These are phyloP conservation scores for Synanthedon andrenaeformis DNA, from an alignment of 2,888 invertebrate species.

Conservation along the genomic window DNA sequence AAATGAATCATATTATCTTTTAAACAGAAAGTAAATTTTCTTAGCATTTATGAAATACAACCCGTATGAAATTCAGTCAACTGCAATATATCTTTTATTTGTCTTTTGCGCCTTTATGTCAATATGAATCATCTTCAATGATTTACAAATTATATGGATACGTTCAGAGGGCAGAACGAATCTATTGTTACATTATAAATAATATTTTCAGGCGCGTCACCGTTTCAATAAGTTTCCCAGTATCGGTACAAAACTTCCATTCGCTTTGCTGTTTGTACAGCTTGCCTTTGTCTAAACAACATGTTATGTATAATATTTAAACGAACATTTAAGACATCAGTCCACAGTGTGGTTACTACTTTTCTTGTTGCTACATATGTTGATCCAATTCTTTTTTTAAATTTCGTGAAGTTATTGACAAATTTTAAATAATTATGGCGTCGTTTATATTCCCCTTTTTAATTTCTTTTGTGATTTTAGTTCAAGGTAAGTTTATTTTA, in stretches of 20 bases:
- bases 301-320: conserved; percentile 38
- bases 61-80: too few relatives aligned
- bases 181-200: conserved; percentile 1
- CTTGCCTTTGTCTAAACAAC: conserved; percentile 29
- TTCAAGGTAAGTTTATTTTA: conserved; percentile 26
- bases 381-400: conserved; percentile 7
- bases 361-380: conserved; percentile 15
- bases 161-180: conserved; percentile 2
- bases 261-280: conserved; percentile 49
- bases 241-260: conserved; percentile 19
- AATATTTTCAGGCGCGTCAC: conserved; percentile 7
- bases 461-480: conserved; percentile 18
- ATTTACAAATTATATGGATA: too few relatives aligned
- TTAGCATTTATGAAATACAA: too few relatives aligned
- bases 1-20: too few relatives aligned
- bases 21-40: too few relatives aligned
- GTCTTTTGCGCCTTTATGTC: too few relatives aligned
- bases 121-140: too few relatives aligned
- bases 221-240: conserved; percentile 15
- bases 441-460: conserved; percentile 18
- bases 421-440: conserved; percentile 25
- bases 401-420: conserved; percentile 7
- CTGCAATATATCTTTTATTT: too few relatives aligned
- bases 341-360: conserved; percentile 30
- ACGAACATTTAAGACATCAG: conserved; percentile 21